Base-by-base conservation (phyloP, 1,140 invertebrate species). In the Nixonia krombeini region DNA sequence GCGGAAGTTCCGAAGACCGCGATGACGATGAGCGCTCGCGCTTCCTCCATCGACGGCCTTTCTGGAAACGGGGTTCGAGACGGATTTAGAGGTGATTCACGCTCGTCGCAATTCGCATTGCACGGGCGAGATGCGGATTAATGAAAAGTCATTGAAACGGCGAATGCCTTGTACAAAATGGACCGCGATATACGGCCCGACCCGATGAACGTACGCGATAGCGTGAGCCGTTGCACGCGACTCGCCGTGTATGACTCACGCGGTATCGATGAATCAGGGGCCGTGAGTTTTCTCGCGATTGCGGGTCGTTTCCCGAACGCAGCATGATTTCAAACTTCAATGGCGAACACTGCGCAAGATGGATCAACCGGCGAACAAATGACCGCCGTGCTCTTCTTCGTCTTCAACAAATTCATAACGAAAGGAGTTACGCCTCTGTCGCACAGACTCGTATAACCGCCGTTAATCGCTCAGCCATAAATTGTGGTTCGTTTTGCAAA, bases 391-490 rank as follows among this genome's bases (percentile, higher is more conserved):
- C 4, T 5, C 18, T 25, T 46, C 25, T 31, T 17, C 15, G 10
- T n/a, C 15, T 31, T 46, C 38, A 21, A 41, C 21, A 41, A 41
- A 41, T 41, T 41, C 38, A 4, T n/a, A 40, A 17, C 25, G 33
- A 51, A 17, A 21, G 13, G 47, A 40, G 35, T 16, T 9, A 26
- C 47, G 17, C 29, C 16, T 31, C 40, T 23, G 16, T 38, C 35
- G n/a, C 26, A 38, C 13, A 31, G 7, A 12, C 26, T n/a, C 5
- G 5, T 8, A 10, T 15, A 49, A 35, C 40, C 49, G 17, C 31
- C 49, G 18, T 50, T 49, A 59, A 41, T 49, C 56, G 46, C 21
- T 59, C 40, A 42, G 47, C 56, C 26, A 40, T 49, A 51, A 51
- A 10, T 50, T 26, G 23, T 10, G 15, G 12, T 35, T 3, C 25